Evolutionary conservation across 2,113 vertebrate genomes (phyloP).

Genomic region (Mustela lutreola): DNA sequence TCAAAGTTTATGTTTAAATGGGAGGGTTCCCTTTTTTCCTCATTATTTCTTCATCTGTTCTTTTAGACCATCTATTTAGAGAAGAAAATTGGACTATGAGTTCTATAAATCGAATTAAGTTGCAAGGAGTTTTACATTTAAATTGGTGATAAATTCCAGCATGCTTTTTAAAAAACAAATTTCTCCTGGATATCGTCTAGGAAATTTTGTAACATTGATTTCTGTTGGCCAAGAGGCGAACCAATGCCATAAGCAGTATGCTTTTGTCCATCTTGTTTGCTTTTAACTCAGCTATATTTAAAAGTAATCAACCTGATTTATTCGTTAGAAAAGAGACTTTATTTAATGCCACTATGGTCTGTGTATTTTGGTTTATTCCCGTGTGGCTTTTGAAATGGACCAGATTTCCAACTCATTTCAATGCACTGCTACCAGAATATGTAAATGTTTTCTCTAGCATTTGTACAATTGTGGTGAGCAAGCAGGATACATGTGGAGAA

Average conservation of each 20-base stretch:
- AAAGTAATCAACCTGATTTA: constrained; percentile 52
- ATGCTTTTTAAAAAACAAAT: constrained; percentile 39
- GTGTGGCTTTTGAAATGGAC: constrained; percentile 7
- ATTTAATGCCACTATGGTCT: neutral
- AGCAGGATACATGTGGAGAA: neutral
- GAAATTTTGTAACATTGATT: constrained; percentile 29
- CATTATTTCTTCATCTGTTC: constrained; percentile 5
- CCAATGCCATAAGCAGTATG: neutral
- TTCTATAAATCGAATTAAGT: constrained; percentile 48
- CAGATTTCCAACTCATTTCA: constrained; percentile 56
- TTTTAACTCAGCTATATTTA: constrained; percentile 49
- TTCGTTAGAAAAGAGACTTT: constrained; percentile 23
- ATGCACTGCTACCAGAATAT: constrained; percentile 44
- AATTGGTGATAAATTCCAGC: constrained; percentile 46
- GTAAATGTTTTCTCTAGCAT: constrained; percentile 60
- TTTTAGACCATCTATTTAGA: constrained; percentile 57
- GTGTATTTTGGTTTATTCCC: constrained; percentile 58
- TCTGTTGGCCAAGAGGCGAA: neutral
- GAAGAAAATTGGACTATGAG: constrained; percentile 23
- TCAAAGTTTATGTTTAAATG: constrained; percentile 74
- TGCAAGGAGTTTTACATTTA: constrained; percentile 37
- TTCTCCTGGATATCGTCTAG: neutral
- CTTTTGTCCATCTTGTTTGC: constrained; percentile 34
- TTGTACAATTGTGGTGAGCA: constrained; percentile 43
- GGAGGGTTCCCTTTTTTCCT: neutral